Evolutionary conservation across 2,888 invertebrate genomes (phyloP), one percentile per base, ranked within the genome.

Genomic region (Scaptomyza tumidula): DNA sequence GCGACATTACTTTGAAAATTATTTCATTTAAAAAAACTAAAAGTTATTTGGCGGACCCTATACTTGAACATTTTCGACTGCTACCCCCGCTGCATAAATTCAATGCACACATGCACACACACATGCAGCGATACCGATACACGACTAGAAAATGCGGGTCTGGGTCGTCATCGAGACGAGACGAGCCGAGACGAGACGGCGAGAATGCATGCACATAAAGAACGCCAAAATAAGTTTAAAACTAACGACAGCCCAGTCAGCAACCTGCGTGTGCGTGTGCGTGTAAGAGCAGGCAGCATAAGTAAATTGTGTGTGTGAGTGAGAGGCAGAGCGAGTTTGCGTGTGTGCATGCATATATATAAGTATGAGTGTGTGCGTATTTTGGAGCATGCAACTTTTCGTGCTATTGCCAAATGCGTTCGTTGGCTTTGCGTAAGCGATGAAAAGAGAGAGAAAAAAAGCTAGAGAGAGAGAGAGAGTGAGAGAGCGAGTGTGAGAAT

Each of bases 171-270:
- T 80, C 74, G 82, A 81, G 75, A 68, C 71, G 82, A 81, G 70
- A 64, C 74, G 82, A 81, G 75, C 66, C 71, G 82, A 81, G 70
- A 64, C 69, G 70, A 50, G 49, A 50, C 33, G 35, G 62, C 71
- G 75, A 75, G 74, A 86, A 86, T 85, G 84, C 85, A 83, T 66
- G 72, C 75, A 77, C 78, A 87, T 85, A 83, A 87, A 83, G 83
- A 85, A 85, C 81, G 81, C 86, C 83, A 81, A 88, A 86, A 87
- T 75, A 87, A 87, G 87, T 84, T 87, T 74, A 74, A 87, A 87
- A 81, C 84, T 84, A 84, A 85, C 85, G 85, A 77, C 79, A 62
- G 61, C 9, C 33, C 24, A 13, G 13, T n/a, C 24, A 35, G 35
- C 24, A 35, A 13, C 37, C n/a, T 13, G 39, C 39, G 46, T 55